A percentile compares a stretch with the other conserved stretches of the same genome.
Conservation (phyloP, 2,113 vertebrate species). For the Actenoides lindsayi region DNA sequence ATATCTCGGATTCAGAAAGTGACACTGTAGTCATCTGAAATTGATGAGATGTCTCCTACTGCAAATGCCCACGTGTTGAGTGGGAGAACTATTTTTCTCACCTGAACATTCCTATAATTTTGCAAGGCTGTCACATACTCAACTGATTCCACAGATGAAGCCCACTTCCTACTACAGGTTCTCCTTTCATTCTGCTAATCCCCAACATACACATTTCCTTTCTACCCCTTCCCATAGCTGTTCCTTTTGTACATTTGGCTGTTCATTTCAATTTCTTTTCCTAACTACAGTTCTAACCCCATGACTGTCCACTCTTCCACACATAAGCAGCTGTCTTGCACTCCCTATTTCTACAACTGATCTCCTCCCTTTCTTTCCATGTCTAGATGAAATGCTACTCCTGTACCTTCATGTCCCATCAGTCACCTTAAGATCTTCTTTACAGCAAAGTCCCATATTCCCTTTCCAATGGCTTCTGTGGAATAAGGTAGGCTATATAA, state of each 20-base stretch:
- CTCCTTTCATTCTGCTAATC: neutral
- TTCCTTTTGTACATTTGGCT: neutral
- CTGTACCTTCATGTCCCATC: neutral
- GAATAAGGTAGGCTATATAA: neutral
- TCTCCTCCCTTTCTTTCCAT: neutral
- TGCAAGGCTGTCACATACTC: neutral
- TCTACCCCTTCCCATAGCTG: neutral
- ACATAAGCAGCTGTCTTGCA: neutral
- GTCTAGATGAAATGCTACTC: neutral
- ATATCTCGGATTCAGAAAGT: neutral
- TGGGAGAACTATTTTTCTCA: neutral
- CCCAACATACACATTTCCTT: neutral
- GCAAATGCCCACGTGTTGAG: neutral
- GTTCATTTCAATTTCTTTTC: neutral
- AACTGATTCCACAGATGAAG: neutral
- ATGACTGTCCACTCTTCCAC: neutral
- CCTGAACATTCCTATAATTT: neutral
- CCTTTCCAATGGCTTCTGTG: neutral
- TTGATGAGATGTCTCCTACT: neutral
- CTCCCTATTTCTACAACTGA: neutral
- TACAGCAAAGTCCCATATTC: neutral
- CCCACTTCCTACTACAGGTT: neutral
- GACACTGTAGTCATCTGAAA: neutral
- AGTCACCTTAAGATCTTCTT: neutral
- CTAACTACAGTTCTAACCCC: too few relatives aligned